Evolutionary conservation across 2,797 vertebrate genomes (phyloP).

Genomic region (Bradypus variegatus): DNA sequence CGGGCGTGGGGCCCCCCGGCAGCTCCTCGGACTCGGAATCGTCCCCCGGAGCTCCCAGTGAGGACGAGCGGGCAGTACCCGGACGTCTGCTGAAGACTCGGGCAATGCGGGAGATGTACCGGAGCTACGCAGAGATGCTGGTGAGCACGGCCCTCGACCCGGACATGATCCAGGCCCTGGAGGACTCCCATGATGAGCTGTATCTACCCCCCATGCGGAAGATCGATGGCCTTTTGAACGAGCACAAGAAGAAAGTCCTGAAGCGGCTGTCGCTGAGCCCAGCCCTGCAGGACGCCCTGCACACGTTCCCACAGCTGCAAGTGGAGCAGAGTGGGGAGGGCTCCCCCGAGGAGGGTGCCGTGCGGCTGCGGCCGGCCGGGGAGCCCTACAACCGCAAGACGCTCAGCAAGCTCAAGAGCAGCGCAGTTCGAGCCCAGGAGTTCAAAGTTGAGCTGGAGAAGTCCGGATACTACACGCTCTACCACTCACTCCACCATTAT

Average conservation of each 20-base stretch:
- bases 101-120: slow-evolving; percentile 94
- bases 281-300: slow-evolving; percentile 87
- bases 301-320: slow-evolving; percentile 88
- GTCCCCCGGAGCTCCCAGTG: slow-evolving; percentile 84
- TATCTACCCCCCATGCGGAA: slow-evolving; percentile 94
- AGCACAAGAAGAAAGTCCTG: slow-evolving; percentile 90
- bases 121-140: slow-evolving; percentile 94
- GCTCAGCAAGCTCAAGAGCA: slow-evolving; percentile 91
- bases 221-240: slow-evolving; percentile 88
- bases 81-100: slow-evolving; percentile 85
- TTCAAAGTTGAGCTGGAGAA: slow-evolving; percentile 88
- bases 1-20: slow-evolving; percentile 33
- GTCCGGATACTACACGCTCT: slow-evolving; percentile 87
- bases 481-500: slow-evolving; percentile 94
- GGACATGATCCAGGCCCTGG: slow-evolving; percentile 94
- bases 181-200: slow-evolving; percentile 91
- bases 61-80: slow-evolving; percentile 76
- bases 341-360: slow-evolving; percentile 65
- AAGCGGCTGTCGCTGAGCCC: slow-evolving; percentile 87
- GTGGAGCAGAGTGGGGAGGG: slow-evolving; percentile 74
- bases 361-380: slow-evolving; percentile 83
- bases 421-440: slow-evolving; percentile 89
- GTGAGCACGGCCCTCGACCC: slow-evolving; percentile 93
- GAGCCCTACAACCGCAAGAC: slow-evolving; percentile 94
- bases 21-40: slow-evolving; percentile 90